Evolutionary conservation across 1,140 invertebrate species (phyloP), one percentile per base, ranked within the genome.

Genomic region (Drosophila cardini): DNA sequence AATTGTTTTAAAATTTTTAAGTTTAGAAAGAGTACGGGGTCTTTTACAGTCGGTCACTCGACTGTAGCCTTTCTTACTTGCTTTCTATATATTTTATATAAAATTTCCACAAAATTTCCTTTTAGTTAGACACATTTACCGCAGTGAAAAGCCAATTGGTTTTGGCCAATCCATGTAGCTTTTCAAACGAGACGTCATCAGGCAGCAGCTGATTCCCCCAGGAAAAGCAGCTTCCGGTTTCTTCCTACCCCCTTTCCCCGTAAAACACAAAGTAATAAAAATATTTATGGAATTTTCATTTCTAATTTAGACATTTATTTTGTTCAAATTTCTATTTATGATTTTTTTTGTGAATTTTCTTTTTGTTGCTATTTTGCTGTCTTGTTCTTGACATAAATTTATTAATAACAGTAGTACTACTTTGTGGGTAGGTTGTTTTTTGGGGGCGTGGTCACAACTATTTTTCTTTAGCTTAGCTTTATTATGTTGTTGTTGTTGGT

Each of bases 251-350:
- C 56, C 58, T 34, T 9, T 34, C 32, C 32, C 32, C 6, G 6
- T 11, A 9, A 11, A 11, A 11, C 2, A n/a, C 11, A n/a, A 64
- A 60, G 55, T 18, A 77, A 60, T 56, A 61, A 52, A 74, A 52
- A 70, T 36, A 63, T 69, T 48, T 13, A n/a, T 34, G 26, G 18
- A 68, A 73, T 53, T 78, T 71, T 13, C 65, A 79, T 86, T 79
- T 72, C 76, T 90, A 90, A 81, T 90, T 90, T 81, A 90, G 81
- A 90, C 85, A 90, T 90, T 90, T 90, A 90, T 90, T 89, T 76
- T 81, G 71, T 87, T 76, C 42, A 75, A 86, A 75, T 78, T 69
- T 43, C 45, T 56, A 46, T 75, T 71, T 71, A 18, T 62, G 21
- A 57, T 53, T 61, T 26, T 57, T 50, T 38, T 53, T 65, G 52